A percentile compares a stretch with the other conserved stretches of the same genome.
Evolutionary conservation across 2,113 vertebrate genomes (phyloP).

Genomic region (Tyto alba): DNA sequence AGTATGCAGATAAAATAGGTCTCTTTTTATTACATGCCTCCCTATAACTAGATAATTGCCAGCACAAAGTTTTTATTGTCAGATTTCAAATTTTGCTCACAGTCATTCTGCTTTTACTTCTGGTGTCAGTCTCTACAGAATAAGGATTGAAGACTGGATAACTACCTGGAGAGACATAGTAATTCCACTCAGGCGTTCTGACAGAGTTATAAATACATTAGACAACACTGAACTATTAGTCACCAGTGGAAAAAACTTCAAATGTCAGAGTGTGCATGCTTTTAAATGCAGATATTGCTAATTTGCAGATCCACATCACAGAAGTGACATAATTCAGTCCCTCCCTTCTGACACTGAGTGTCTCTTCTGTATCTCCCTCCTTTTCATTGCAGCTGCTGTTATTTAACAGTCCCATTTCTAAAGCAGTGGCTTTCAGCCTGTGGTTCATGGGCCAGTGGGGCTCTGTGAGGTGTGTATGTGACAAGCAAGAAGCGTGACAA

Average conservation of each 20-base stretch:
- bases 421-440: not conserved
- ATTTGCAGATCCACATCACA: not conserved
- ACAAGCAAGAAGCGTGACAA: not conserved
- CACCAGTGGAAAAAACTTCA: not conserved
- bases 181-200: not conserved
- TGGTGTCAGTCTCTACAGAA: not conserved
- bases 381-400: not conserved
- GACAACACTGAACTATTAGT: not conserved
- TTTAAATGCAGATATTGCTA: not conserved
- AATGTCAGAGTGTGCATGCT: not conserved
- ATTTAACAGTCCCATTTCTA: not conserved
- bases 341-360: not conserved
- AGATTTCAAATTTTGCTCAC: not conserved
- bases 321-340: not conserved
- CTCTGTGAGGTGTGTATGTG: not conserved
- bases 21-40: not conserved
- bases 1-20: not conserved
- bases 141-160: not conserved
- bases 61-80: not conserved
- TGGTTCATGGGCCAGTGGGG: not conserved
- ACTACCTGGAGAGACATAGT: not conserved
- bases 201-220: not conserved
- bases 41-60: not conserved
- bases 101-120: not conserved
- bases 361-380: not conserved